Conservation (phyloP, 2,797 vertebrate genomes). For the Remorina albescens region DNA sequence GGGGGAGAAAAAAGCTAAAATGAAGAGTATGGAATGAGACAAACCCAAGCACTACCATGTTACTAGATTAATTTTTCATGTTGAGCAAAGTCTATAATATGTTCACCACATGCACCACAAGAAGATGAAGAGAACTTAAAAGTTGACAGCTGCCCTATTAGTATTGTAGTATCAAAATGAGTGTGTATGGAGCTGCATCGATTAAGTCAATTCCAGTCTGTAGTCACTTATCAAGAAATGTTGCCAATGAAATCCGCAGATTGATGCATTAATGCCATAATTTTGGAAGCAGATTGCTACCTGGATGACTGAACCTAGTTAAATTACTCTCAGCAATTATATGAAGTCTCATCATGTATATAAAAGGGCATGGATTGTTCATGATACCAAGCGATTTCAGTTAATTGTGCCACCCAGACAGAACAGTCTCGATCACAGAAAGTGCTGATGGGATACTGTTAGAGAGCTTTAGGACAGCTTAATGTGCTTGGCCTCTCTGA, state of each 20-base stretch:
- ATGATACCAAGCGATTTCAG: slow-evolving; percentile 31
- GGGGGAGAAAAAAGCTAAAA: neutral
- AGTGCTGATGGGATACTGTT: slow-evolving; percentile 62
- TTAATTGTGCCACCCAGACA: slow-evolving; percentile 53
- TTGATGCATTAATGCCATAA: slow-evolving; percentile 46
- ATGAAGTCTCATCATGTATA: slow-evolving; percentile 18
- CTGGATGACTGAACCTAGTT: slow-evolving; percentile 32
- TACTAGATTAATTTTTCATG: neutral
- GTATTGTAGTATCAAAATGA: neutral
- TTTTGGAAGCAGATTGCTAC: slow-evolving; percentile 54
- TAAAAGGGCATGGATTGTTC: slow-evolving; percentile 39
- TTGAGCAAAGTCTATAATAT: neutral
- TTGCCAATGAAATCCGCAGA: slow-evolving; percentile 37
- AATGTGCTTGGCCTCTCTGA: slow-evolving; percentile 68
- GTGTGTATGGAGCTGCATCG: neutral
- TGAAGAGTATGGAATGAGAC: slow-evolving; percentile 6
- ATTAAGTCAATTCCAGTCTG: neutral
- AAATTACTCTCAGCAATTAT: slow-evolving; percentile 40
- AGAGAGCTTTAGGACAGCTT: slow-evolving; percentile 65
- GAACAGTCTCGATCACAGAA: slow-evolving; percentile 35
- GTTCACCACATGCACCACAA: neutral
- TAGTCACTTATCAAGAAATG: slow-evolving; percentile 36
- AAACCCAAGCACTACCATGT: neutral
- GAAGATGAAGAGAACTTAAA: neutral
- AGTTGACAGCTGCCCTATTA: neutral